phyloP scores from a whole-genome alignment of 2,888 invertebrate genomes.

The Drosophila picticornis region DNA sequence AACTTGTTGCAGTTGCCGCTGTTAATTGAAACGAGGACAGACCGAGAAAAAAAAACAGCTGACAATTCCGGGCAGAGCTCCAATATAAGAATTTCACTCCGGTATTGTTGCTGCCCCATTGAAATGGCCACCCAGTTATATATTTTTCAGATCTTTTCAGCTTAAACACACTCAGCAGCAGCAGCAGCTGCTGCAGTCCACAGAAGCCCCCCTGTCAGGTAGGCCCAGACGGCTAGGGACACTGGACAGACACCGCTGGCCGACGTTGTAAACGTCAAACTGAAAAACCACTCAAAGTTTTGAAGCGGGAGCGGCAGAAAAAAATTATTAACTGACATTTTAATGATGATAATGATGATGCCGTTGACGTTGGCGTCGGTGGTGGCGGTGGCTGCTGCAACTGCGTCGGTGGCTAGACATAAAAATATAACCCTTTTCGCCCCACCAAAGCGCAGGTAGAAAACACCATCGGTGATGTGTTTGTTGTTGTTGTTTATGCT shows the following conservation, averaged over 20 bases:
- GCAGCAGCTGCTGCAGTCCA: slow-evolving; percentile 22
- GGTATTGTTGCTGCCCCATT: slow-evolving; percentile 7
- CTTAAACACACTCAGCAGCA: slow-evolving; percentile 40
- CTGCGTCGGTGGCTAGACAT: slow-evolving; percentile 82
- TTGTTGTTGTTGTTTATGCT: slow-evolving; percentile 40
- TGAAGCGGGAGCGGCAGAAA: slow-evolving; percentile 45
- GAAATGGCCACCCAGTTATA: slow-evolving; percentile 51
- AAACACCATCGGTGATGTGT: slow-evolving; percentile 34
- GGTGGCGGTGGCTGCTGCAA: slow-evolving; percentile 62
- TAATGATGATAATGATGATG: slow-evolving; percentile 83
- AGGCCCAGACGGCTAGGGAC: slow-evolving; percentile 19
- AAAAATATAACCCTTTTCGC: slow-evolving; percentile 55
- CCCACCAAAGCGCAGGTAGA: slow-evolving; percentile 53
- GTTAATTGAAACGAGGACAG: slow-evolving; percentile 40
- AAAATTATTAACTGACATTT: slow-evolving; percentile 83
- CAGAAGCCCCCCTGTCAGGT: slow-evolving; percentile 41
- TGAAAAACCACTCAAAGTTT: slow-evolving; percentile 72
- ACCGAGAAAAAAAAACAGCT: slow-evolving; percentile 19
- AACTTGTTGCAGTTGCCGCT: slow-evolving; percentile 56
- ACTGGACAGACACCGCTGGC: slow-evolving; percentile 29
- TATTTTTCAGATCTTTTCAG: slow-evolving; percentile 24
- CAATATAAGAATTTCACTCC: slow-evolving; percentile 17
- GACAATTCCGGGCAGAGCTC: slow-evolving; percentile 15
- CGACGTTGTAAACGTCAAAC: slow-evolving; percentile 69
- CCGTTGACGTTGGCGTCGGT: slow-evolving; percentile 63